phyloP scores from a whole-genome alignment of 2,797 vertebrate species.

The Phrynocephalus guinanensis region DNA sequence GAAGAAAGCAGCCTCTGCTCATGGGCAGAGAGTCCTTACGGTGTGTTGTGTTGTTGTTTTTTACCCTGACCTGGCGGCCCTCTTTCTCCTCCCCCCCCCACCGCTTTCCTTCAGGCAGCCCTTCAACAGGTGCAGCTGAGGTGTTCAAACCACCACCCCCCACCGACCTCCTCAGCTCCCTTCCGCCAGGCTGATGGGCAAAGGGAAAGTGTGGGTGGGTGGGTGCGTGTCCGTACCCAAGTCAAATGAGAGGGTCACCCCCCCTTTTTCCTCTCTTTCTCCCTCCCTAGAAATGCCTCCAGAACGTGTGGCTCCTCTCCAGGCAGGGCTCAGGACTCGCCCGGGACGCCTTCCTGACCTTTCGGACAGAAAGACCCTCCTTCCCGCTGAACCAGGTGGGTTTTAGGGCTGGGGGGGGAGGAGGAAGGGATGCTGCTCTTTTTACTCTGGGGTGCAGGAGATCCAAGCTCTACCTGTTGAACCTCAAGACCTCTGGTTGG shows the following conservation, averaged over 20 bases:
- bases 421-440: too few relatives aligned
- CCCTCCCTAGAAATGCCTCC: constrained; percentile 72
- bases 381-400: constrained; percentile 72
- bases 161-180: too few relatives aligned
- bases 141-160: too few relatives aligned
- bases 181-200: too few relatives aligned
- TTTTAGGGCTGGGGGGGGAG: not conserved
- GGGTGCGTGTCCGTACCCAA: not conserved
- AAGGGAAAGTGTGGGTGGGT: too few relatives aligned
- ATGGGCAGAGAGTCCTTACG: not conserved
- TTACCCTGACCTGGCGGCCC: too few relatives aligned
- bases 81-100: too few relatives aligned
- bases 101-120: not conserved
- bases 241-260: not conserved
- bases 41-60: too few relatives aligned
- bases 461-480: too few relatives aligned
- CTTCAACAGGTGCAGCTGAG: too few relatives aligned
- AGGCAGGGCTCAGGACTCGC: constrained; percentile 74
- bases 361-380: constrained; percentile 67
- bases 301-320: constrained; percentile 73
- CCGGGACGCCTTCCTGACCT: constrained; percentile 68
- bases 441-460: too few relatives aligned
- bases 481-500: too few relatives aligned
- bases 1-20: not conserved
- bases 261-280: not conserved